Evolutionary conservation across 2,888 invertebrate genomes (phyloP).

Genomic region (Venustoraphidia nigricollis): DNA sequence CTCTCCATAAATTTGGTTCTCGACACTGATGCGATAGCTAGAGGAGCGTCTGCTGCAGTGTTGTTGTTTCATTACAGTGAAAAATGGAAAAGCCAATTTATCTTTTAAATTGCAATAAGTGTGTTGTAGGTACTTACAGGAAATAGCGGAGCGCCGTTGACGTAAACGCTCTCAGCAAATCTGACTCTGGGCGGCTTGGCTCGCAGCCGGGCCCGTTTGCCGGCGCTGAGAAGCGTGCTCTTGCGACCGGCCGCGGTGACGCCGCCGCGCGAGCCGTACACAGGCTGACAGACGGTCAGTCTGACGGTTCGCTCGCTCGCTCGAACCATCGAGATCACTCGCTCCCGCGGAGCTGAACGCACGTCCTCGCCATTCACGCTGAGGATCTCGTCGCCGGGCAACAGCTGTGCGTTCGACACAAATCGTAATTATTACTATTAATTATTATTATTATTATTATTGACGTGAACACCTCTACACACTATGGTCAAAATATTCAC

Average conservation of each 20-base stretch:
- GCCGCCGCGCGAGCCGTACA: conserved; percentile 39
- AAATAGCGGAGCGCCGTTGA: conserved; percentile 70
- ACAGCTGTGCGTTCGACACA: conserved; percentile 43
- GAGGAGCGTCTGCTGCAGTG: background rate
- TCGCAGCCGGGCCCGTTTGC: conserved; percentile 68
- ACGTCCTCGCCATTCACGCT: conserved; percentile 86
- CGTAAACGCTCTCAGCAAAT: conserved; percentile 78
- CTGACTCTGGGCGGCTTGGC: conserved; percentile 71
- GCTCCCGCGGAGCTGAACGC: conserved; percentile 67
- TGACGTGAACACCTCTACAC: no score
- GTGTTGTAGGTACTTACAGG: no score
- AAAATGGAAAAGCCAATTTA: conserved; percentile 1
- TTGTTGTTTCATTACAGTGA: background rate
- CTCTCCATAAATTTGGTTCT: no score
- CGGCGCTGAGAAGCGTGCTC: conserved; percentile 74
- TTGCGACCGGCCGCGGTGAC: conserved; percentile 39
- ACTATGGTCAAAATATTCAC: no score
- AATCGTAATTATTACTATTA: conserved; percentile 3
- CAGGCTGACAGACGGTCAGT: conserved; percentile 72
- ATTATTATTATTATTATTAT: conserved; percentile 4
- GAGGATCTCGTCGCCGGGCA: conserved; percentile 83
- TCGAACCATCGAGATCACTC: conserved; percentile 75
- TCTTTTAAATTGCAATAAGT: no score
- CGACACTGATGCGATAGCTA: no score
- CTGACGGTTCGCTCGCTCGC: conserved; percentile 63